These are phyloP conservation scores for Stratiolaelaps scimitus DNA, from an alignment of 1,140 invertebrate genomes.

Conservation along the genomic window DNA sequence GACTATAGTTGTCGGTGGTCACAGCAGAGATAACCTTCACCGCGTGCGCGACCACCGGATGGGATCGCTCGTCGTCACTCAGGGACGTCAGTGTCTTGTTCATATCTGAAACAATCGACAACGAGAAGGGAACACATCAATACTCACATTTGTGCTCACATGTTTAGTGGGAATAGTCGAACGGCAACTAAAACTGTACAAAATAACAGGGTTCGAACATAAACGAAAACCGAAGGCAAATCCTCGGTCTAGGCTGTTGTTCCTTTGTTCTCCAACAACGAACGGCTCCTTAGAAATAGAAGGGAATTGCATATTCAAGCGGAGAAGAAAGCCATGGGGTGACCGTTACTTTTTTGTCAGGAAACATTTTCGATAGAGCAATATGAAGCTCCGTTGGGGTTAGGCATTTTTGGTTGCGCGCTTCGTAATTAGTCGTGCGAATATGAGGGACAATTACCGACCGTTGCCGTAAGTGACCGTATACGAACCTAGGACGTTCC, in stretches of 20 bases:
- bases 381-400: slow-evolving; percentile 28
- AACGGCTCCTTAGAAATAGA: too few relatives aligned
- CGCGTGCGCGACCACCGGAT: slow-evolving; percentile 72
- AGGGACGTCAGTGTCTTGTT: slow-evolving; percentile 73
- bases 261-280: too few relatives aligned
- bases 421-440: slow-evolving; percentile 18
- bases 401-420: background rate
- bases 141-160: slow-evolving; percentile 23
- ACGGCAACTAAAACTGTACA: background rate
- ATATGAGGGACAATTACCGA: slow-evolving; percentile 13
- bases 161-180: slow-evolving; percentile 10
- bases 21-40: slow-evolving; percentile 74
- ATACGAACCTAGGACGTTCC: slow-evolving; percentile 75
- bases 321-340: too few relatives aligned
- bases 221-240: too few relatives aligned
- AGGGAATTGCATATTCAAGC: too few relatives aligned
- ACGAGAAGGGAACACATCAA: slow-evolving; percentile 25
- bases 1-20: slow-evolving; percentile 76
- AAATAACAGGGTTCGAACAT: slow-evolving; percentile 20
- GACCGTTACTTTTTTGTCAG: too few relatives aligned
- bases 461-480: slow-evolving; percentile 18
- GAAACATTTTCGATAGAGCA: too few relatives aligned
- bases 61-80: slow-evolving; percentile 58
- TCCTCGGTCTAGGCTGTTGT: too few relatives aligned
- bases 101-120: slow-evolving; percentile 59